Conservation (phyloP, 1,140 invertebrate species). For the Drosophila tropicalis region DNA sequence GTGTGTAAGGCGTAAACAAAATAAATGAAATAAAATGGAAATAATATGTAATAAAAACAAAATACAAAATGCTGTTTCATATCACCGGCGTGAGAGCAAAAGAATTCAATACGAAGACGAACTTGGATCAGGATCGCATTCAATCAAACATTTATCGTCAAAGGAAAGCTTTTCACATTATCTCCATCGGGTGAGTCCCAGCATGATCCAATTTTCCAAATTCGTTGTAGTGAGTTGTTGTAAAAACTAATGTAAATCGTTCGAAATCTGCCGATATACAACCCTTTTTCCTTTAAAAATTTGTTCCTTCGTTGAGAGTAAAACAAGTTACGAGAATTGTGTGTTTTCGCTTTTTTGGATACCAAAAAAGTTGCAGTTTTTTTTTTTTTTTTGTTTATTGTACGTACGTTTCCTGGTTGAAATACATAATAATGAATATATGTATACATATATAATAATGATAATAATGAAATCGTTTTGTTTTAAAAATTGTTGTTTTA, state of each 20-base stretch:
- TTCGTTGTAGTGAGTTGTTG: no score
- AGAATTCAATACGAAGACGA: no score
- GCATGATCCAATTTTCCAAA: no score
- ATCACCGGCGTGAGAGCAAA: neutral
- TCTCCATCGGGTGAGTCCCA: no score
- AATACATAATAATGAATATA: slow-evolving; percentile 21
- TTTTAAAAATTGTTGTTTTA: slow-evolving; percentile 61
- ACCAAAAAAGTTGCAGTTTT: slow-evolving; percentile 72
- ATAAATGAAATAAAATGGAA: slow-evolving; percentile 71
- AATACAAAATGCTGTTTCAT: neutral
- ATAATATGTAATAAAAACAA: slow-evolving; percentile 66
- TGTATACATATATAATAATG: slow-evolving; percentile 52
- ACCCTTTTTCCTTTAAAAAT: neutral
- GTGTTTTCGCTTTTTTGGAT: slow-evolving; percentile 72
- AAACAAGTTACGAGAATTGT: slow-evolving; percentile 14
- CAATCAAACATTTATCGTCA: no score
- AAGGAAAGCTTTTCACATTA: no score
- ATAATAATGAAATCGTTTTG: slow-evolving; percentile 68
- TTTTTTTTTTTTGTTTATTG: slow-evolving; percentile 69
- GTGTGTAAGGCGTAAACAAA: slow-evolving; percentile 67
- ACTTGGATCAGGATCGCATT: neutral
- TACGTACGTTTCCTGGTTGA: slow-evolving; percentile 55
- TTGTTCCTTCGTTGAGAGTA: neutral
- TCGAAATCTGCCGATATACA: no score
- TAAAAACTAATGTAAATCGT: no score